Conservation (phyloP, 2,888 invertebrate species). For the Ditylenchus weischeri region DNA sequence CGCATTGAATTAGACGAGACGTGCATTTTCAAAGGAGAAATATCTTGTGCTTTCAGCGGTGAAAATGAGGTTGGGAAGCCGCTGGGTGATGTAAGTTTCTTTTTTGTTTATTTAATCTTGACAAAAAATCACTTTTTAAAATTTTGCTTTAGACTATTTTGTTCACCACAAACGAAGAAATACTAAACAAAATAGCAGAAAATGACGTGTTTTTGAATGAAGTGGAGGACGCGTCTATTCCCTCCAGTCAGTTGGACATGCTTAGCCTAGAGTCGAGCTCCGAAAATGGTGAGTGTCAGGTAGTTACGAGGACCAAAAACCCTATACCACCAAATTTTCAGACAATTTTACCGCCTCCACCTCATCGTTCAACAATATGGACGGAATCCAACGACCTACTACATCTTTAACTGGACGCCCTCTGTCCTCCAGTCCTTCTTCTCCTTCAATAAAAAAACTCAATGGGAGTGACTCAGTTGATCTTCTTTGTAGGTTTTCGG, state of each 20-base stretch:
- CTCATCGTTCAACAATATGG: background rate
- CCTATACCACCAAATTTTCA: background rate
- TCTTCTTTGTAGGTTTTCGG: no score
- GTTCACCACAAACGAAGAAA: slow-evolving; percentile 75
- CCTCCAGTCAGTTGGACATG: slow-evolving; percentile 23
- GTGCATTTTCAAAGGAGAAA: slow-evolving; percentile 76
- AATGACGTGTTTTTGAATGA: slow-evolving; percentile 60
- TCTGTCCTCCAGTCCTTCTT: slow-evolving; percentile 8
- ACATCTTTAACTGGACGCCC: slow-evolving; percentile 5
- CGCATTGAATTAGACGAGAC: slow-evolving; percentile 69
- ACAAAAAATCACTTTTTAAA: background rate
- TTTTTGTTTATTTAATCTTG: slow-evolving; percentile 9
- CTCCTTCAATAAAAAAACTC: background rate
- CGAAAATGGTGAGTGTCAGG: background rate
- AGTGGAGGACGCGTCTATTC: slow-evolving; percentile 22
- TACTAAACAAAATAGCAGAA: slow-evolving; percentile 67
- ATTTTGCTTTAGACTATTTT: slow-evolving; percentile 71
- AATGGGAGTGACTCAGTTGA: no score
- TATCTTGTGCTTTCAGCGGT: slow-evolving; percentile 75
- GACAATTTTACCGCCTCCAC: background rate
- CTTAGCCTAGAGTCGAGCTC: slow-evolving; percentile 15
- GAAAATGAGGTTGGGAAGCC: slow-evolving; percentile 65
- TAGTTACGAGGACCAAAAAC: no score
- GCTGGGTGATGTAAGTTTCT: slow-evolving; percentile 62
- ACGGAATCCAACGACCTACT: slow-evolving; percentile 9